These are phyloP conservation scores for Poicephalus meyeri DNA, from an alignment of 2,113 vertebrate genomes.

Conservation along the genomic window DNA sequence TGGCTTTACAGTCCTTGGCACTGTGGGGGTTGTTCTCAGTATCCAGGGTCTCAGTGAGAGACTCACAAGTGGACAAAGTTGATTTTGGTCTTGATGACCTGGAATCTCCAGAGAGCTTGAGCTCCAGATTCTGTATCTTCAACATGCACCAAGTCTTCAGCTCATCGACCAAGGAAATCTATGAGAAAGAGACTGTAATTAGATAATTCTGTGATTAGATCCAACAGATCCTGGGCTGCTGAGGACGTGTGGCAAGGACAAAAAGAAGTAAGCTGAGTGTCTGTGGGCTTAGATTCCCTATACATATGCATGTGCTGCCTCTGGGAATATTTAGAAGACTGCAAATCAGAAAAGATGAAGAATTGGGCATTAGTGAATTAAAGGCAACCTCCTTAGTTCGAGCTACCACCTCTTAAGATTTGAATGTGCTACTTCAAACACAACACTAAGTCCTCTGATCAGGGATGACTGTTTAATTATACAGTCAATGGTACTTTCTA, in stretches of 20 bases:
- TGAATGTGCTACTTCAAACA: background rate
- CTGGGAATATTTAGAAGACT: background rate
- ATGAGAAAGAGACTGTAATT: slow-evolving; percentile 22
- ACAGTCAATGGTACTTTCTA: background rate
- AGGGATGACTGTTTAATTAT: background rate
- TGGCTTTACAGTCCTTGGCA: slow-evolving; percentile 29
- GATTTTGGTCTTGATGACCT: slow-evolving; percentile 71
- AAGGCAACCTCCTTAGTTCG: background rate
- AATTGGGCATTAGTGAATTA: background rate
- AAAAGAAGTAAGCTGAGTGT: background rate
- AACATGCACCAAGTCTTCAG: slow-evolving; percentile 95
- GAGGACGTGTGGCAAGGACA: background rate
- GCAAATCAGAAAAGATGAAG: background rate
- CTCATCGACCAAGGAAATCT: slow-evolving; percentile 88
- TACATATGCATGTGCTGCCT: background rate
- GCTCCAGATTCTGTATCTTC: slow-evolving; percentile 92
- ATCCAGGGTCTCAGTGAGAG: slow-evolving; percentile 68
- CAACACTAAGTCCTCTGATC: background rate
- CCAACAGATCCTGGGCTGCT: background rate
- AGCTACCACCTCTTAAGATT: background rate
- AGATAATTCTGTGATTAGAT: background rate
- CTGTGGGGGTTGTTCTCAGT: slow-evolving; percentile 43
- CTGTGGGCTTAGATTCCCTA: background rate
- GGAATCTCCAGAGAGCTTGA: slow-evolving; percentile 82
- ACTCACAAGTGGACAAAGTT: slow-evolving; percentile 78